Base-by-base conservation (phyloP, 2,797 vertebrate species). In the Enteromius argenteus region DNA sequence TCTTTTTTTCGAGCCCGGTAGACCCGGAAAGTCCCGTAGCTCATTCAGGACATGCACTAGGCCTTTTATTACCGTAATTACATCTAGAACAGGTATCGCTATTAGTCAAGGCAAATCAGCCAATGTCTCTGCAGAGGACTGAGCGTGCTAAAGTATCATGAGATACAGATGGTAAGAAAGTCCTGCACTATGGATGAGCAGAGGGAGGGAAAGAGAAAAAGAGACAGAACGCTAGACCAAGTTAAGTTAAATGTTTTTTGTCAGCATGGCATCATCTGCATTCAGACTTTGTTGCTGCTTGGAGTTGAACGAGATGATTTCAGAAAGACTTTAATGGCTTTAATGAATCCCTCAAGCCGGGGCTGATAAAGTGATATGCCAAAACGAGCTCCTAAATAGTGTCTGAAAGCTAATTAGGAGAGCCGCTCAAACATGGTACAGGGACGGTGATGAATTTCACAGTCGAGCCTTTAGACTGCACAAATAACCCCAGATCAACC, bases 341-440 rank as follows among this genome's bases (percentile, higher is more conserved):
- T 86, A 86, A 87, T 80, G 76, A 88, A 62, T 83, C 79, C 71
- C 83, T 80, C n/a, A 85, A 53, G 73, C 68, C 19, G 1, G 5
- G 49, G 13, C 49, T 44, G 73, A 77, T 83, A 44, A 69, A 77
- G 39, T 23, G 71, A 74, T 83, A 77, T 15, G 51, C 27, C 72
- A 69, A 85, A 88, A 81, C 11, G 23, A 80, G 58, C 76, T 78
- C 27, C 72, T 85, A 79, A 84, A 81, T 83, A 56, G 72, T 78
- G 72, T 85, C 64, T 88, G 84, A 85, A 81, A 84, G 67, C 73
- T 86, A 85, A 87, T 87, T 84, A 81, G 44, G 64, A 86, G 80
- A 80, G 53, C 23, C 44, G 49, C 51, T 68, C 32, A 84, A 32
- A 72, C 66, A 75, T 14, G n/a, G 66, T 30, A 58, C 11, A 60